A percentile compares a stretch with the other conserved stretches of the same genome.
phyloP scores from a whole-genome alignment of 2,888 invertebrate species.

The Tetragonisca angustula region DNA sequence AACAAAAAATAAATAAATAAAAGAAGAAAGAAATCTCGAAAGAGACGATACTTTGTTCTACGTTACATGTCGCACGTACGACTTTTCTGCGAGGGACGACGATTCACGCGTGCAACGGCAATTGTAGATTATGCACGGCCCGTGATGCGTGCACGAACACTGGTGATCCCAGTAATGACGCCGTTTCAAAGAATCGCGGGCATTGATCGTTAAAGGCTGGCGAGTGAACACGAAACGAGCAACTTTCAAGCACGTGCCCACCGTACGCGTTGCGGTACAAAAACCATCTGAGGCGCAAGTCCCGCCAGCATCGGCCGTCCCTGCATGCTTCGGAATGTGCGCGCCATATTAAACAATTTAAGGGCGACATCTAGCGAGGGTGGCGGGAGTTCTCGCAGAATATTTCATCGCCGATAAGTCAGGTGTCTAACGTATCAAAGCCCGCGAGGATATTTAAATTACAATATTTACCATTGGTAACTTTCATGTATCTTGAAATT shows the following conservation, averaged over 20 bases:
- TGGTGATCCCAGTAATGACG: neutral
- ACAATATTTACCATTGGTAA: neutral
- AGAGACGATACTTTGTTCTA: neutral
- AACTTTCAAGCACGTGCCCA: slow-evolving; percentile 52
- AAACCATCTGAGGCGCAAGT: slow-evolving; percentile 68
- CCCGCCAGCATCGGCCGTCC: slow-evolving; percentile 31
- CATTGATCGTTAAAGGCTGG: slow-evolving; percentile 39
- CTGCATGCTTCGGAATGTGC: slow-evolving; percentile 34
- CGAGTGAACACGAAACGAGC: slow-evolving; percentile 1
- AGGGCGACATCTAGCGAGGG: slow-evolving; percentile 30
- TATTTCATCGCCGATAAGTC: neutral
- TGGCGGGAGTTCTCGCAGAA: neutral
- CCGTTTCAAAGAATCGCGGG: slow-evolving; percentile 24
- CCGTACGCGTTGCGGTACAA: slow-evolving; percentile 63
- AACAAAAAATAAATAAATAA: too few species aligned
- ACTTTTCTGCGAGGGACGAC: neutral
- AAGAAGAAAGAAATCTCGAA: too few species aligned
- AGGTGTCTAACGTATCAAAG: neutral
- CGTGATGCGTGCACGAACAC: neutral
- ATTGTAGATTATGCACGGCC: neutral
- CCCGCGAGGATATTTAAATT: neutral
- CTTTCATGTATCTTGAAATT: neutral
- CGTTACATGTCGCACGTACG: slow-evolving; percentile 59
- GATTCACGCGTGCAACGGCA: slow-evolving; percentile 2
- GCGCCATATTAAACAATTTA: slow-evolving; percentile 43